These are phyloP conservation scores for Anas platyrhynchos DNA, from an alignment of 2,113 vertebrate genomes.

Conservation along the genomic window DNA sequence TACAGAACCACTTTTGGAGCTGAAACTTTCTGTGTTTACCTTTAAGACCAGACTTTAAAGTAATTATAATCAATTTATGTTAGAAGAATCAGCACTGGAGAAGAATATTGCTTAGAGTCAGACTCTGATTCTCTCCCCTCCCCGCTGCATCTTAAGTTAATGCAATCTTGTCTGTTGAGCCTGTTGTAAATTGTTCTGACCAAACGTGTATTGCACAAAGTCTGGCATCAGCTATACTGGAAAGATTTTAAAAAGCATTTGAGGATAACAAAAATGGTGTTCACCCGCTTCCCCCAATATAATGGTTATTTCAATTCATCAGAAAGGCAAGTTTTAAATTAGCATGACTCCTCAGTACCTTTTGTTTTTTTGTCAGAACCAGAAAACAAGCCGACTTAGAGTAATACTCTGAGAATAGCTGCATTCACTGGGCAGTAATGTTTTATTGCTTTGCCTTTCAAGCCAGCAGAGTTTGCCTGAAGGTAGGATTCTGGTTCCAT, in stretches of 20 bases:
- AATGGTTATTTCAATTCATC: background rate
- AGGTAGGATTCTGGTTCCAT: background rate
- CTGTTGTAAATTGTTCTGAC: background rate
- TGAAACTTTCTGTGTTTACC: background rate
- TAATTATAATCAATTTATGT: background rate
- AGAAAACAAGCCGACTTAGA: background rate
- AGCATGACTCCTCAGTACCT: background rate
- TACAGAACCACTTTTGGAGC: background rate
- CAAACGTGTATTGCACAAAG: rapidly evolving
- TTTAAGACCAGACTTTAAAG: background rate
- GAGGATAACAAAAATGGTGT: too few species aligned
- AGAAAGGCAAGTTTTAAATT: background rate
- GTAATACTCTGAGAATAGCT: background rate
- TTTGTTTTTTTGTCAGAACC: background rate
- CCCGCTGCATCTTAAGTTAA: background rate
- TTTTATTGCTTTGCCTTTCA: background rate
- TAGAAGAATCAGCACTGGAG: background rate
- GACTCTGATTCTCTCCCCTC: background rate
- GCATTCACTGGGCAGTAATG: rapidly evolving
- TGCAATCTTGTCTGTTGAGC: background rate
- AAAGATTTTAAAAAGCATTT: background rate
- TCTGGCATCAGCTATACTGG: background rate
- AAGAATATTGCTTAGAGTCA: background rate
- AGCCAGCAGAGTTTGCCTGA: background rate
- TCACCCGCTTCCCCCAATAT: background rate